phyloP scores from a whole-genome alignment of 2,888 invertebrate genomes.

The Lepidocyrtoides sp. region DNA sequence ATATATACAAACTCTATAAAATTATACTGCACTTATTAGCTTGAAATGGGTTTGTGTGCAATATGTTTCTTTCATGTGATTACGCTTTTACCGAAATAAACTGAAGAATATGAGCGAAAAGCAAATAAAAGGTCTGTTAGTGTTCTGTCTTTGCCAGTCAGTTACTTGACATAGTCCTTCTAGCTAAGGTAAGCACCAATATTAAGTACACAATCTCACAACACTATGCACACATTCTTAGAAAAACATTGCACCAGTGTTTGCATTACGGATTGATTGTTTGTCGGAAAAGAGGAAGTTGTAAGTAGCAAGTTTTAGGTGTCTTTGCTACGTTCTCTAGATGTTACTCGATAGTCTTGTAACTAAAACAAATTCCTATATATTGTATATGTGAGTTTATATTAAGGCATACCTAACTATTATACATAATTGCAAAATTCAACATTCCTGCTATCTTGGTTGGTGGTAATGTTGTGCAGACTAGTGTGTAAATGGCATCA shows the following conservation, averaged over 20 bases:
- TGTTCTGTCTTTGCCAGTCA: not conserved
- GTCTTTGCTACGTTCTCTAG: constrained; percentile 36
- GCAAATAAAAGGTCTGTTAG: not conserved
- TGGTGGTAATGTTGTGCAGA: constrained; percentile 10
- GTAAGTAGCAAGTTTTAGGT: constrained; percentile 62
- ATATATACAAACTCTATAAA: too few relatives aligned
- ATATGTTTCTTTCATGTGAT: not conserved
- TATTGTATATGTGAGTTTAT: not conserved
- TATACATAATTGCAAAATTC: constrained; percentile 21
- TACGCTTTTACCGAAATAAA: not conserved
- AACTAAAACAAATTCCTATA: not conserved
- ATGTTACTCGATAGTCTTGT: constrained; percentile 15
- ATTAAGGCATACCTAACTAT: not conserved
- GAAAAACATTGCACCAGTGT: constrained; percentile 58
- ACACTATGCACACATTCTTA: not conserved
- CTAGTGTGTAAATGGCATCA: not conserved
- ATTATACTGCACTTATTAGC: too few relatives aligned
- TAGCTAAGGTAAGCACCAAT: not conserved
- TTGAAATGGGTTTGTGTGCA: too few relatives aligned
- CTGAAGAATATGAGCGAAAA: not conserved
- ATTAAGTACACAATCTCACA: constrained; percentile 3
- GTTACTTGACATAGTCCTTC: not conserved
- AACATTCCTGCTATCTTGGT: constrained; percentile 7
- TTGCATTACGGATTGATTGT: constrained; percentile 70
- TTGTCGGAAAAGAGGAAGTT: constrained; percentile 60